Percentiles rank a stretch among this genome's conserved stretches.
These are phyloP conservation scores for Gopherus evgoodei DNA, from an alignment of 2,113 vertebrate species.

Conservation along the genomic window DNA sequence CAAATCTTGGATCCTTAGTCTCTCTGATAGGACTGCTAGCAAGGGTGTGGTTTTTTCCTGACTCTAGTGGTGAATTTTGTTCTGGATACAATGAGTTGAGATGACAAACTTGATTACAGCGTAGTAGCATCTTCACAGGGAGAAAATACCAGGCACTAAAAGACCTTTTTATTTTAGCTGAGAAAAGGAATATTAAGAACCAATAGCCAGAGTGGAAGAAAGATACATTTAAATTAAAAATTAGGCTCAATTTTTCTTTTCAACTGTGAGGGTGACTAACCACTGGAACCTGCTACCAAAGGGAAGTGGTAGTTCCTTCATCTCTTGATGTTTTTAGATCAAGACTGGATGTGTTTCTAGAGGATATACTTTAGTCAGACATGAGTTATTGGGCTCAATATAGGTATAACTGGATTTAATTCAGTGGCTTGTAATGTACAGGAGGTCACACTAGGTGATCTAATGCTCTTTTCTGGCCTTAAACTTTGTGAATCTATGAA, in stretches of 20 bases:
- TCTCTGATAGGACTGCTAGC: neutral
- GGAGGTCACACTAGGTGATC: neutral
- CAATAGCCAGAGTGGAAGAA: neutral
- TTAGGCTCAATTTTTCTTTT: neutral
- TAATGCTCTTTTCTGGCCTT: neutral
- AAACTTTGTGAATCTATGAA: neutral
- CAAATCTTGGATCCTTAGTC: slow-evolving; percentile 4
- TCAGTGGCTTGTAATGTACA: neutral
- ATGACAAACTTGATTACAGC: slow-evolving; percentile 8
- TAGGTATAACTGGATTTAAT: neutral
- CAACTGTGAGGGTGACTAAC: neutral
- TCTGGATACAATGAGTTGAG: neutral
- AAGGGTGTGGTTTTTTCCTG: slow-evolving; percentile 15
- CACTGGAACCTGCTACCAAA: neutral
- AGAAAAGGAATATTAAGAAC: slow-evolving; percentile 12
- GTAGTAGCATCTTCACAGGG: neutral
- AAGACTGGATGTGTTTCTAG: neutral
- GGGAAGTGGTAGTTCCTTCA: neutral
- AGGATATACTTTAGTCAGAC: neutral
- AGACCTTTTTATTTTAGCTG: neutral
- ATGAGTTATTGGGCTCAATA: neutral
- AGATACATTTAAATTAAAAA: neutral
- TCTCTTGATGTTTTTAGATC: neutral
- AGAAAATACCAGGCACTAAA: neutral
- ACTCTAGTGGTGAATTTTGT: slow-evolving; percentile 16